Conservation (phyloP, 1,140 invertebrate genomes). For the Samia ricini region DNA sequence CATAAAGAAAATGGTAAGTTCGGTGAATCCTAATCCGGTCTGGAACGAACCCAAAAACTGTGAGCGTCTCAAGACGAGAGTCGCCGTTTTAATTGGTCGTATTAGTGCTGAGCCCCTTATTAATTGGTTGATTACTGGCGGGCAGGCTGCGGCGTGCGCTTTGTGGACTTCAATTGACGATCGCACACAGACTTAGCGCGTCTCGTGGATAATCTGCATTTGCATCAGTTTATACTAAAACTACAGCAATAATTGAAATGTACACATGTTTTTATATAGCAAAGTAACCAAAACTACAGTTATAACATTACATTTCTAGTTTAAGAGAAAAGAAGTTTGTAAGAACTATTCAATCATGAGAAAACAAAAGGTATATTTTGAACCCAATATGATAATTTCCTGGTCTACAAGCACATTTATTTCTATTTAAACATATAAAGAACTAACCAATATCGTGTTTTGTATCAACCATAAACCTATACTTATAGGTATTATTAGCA, state of each 20-base stretch:
- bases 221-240: neutral
- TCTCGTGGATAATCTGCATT: too few relatives aligned
- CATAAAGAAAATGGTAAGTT: conserved; percentile 29
- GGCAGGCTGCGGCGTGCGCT: conserved; percentile 40
- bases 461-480: too few relatives aligned
- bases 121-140: conserved; percentile 75
- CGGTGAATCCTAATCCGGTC: conserved; percentile 59
- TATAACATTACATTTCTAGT: too few relatives aligned
- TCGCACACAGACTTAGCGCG: neutral
- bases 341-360: neutral
- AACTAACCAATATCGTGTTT: too few relatives aligned
- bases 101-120: conserved; percentile 72
- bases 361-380: too few relatives aligned
- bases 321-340: neutral
- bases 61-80: conserved; percentile 67
- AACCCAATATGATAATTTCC: too few relatives aligned
- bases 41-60: conserved; percentile 76
- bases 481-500: too few relatives aligned
- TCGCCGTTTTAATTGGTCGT: conserved; percentile 72
- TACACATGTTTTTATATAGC: neutral
- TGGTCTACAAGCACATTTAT: too few relatives aligned
- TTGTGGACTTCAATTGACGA: conserved; percentile 28
- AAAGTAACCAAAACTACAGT: too few relatives aligned
- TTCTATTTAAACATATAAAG: too few relatives aligned
- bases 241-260: neutral